Conservation (phyloP, 2,113 vertebrate species). For the Crotophaga sulcirostris region DNA sequence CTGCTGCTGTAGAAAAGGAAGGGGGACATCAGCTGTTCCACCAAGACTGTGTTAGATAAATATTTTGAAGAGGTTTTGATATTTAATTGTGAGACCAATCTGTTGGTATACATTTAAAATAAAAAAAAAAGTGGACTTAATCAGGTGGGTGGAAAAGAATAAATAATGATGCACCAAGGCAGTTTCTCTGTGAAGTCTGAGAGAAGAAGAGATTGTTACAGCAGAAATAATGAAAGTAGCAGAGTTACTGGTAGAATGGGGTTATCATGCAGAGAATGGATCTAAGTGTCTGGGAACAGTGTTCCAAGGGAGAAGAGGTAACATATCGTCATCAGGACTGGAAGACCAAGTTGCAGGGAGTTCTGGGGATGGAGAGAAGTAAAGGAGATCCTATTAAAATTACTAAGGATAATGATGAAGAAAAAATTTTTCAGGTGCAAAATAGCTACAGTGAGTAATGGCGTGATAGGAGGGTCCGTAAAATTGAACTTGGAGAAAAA, state of each 20-base stretch:
- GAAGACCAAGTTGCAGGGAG: background rate
- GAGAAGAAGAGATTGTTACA: background rate
- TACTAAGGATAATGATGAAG: background rate
- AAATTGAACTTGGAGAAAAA: background rate
- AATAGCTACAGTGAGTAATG: background rate
- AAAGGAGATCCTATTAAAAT: background rate
- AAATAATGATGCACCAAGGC: background rate
- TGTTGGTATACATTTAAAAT: background rate
- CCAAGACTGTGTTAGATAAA: background rate
- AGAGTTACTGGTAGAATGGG: background rate
- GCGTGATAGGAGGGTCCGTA: background rate
- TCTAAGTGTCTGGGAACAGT: background rate
- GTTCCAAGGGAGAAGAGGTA: background rate
- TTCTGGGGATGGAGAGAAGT: background rate
- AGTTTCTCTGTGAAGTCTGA: background rate
- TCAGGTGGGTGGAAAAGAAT: background rate
- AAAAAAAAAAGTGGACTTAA: background rate
- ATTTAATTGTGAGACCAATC: background rate
- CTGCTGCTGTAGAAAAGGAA: background rate
- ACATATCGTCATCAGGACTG: background rate
- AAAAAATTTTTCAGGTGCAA: background rate
- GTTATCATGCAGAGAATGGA: background rate
- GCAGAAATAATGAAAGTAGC: background rate
- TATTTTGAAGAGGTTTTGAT: background rate
- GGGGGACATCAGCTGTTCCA: background rate